A percentile compares a stretch with the other conserved stretches of the same genome.
These are phyloP conservation scores for Drosophila percnosoma DNA, from an alignment of 2,888 invertebrate genomes.

Conservation along the genomic window DNA sequence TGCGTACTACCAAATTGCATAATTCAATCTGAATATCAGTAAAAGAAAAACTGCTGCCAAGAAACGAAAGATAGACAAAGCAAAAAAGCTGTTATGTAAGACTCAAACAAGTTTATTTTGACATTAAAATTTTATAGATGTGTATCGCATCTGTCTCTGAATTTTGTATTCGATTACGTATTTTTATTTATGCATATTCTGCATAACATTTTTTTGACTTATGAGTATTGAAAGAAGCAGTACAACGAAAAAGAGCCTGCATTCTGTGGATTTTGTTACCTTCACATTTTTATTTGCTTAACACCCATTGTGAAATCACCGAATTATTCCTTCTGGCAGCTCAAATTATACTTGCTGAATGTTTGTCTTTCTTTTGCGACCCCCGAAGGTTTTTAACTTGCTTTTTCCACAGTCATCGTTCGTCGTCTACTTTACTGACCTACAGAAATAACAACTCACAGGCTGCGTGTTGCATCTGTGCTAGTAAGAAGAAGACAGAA, in stretches of 20 bases:
- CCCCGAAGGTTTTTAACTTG: neutral
- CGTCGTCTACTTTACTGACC: neutral
- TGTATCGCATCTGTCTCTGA: neutral
- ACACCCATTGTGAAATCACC: neutral
- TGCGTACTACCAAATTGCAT: conserved; percentile 63
- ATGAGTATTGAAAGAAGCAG: neutral
- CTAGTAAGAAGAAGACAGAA: neutral
- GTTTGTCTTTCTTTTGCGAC: neutral
- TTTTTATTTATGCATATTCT: neutral
- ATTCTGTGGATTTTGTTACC: neutral
- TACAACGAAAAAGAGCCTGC: neutral
- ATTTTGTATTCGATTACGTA: neutral
- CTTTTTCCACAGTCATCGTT: neutral
- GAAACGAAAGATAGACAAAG: no score
- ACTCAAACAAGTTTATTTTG: conserved; percentile 24
- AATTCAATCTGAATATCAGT: conserved; percentile 52
- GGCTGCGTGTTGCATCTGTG: neutral
- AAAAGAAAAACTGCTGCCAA: neutral
- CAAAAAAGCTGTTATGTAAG: neutral
- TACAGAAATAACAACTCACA: neutral
- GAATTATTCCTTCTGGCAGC: neutral
- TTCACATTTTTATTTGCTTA: neutral
- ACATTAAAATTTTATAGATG: conserved; percentile 6
- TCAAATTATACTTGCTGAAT: neutral
- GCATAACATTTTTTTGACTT: neutral